Base-by-base conservation (phyloP, 1,140 invertebrate species). In the Diabrotica virgifera region DNA sequence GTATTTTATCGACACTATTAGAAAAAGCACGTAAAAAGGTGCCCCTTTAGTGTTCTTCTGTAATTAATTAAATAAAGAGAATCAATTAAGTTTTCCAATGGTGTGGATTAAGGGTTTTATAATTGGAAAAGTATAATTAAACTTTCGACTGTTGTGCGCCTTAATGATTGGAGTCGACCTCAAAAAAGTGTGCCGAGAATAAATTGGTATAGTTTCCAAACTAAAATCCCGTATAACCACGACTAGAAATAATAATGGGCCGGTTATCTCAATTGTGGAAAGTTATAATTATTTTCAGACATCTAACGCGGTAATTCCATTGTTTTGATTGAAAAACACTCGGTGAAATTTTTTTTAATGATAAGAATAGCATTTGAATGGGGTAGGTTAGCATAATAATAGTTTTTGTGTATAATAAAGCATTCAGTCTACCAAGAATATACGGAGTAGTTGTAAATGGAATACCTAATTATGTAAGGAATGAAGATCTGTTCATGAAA, bases 21-120 rank as follows among this genome's bases (percentile, higher is more conserved):
- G n/a, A 46, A 46, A n/a, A 46, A 46, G 8, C 40, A 46, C 8
- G 3, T 46, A n/a, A 46, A 46, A 46, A 46, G n/a, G n/a, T 46
- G n/a, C 3, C 40, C 40, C 40, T 46, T 10, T 46, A 46, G n/a
- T 46, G n/a, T 8, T 46, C 40, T 46, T 8, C 40, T 46, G n/a
- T 46, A 46, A 46, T 46, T 46, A 46, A 46, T 46, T 46, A 46
- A 46, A 46, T 46, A 46, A 46, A 46, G 40, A 46, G 40, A 46
- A 46, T 46, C 40, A 46, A 46, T 46, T 46, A 46, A 46, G 40
- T 46, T 46, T 46, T 8, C 40, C 40, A 46, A 46, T 46, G 40
- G 40, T 46, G 8, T 46, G 40, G 40, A 46, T 46, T 46, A 46
- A 46, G 40, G 40, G n/a, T 46, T 46, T n/a, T 46, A 46, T 46